Base-by-base conservation (phyloP, 1,140 invertebrate species). In the Saccostrea glomerata region DNA sequence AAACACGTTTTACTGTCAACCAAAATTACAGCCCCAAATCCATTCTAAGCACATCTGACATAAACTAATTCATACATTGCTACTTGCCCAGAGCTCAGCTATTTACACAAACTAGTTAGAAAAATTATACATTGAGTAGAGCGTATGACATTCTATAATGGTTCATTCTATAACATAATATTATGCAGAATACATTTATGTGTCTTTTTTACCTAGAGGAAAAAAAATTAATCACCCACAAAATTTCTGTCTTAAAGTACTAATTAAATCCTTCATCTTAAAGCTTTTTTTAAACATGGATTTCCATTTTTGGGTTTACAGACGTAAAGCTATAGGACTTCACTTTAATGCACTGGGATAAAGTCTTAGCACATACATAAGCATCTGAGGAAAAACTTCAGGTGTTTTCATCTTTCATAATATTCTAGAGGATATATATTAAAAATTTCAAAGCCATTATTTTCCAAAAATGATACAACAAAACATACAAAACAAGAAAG, bases 1-100 rank as follows among this genome's bases (percentile, higher is more conserved):
- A 77, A 77, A 77, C 70, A 77, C 70, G 13, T 15, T 77, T 25
- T 77, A 12, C 25, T 77, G 70, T 77, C 70, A 30, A 77, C 25
- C 23, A 30, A 77, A 77, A 77, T 77, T 77, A 77, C 70, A 77
- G 70, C 70, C 70, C 70, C 0, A 77, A 77, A 77, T 77, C 30
- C 23, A 77, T 15, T 25, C 25, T 15, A 30, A 30, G 23, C 70
- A 30, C 25, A 36, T 77, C 70, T 77, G 23, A 36, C 70, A 73
- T 25, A 77, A 77, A 30, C 30, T 25, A 77, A 25, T 77, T 77
- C 70, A 77, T 77, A 30, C 25, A 77, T 77, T 77, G 70, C 70
- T 77, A 25, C 70, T 77, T 36, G 70, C 70, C 70, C 25, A 15
- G 23, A 77, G 70, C 70, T 36, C 25, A 77, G 15, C 11, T 36